Conservation (phyloP, 1,140 invertebrate genomes). For the Nomia melanderi region DNA sequence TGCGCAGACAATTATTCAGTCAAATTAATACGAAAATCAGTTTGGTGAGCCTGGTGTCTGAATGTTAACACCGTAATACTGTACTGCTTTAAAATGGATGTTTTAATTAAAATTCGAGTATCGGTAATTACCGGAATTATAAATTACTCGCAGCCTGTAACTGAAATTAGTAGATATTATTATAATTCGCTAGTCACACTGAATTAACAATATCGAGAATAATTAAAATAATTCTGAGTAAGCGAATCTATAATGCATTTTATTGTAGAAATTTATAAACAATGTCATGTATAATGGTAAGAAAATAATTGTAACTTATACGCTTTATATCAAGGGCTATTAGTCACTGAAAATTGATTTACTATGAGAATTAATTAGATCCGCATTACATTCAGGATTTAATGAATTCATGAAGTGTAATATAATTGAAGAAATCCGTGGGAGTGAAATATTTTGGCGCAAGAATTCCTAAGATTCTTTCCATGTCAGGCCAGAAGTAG, state of each 20-base stretch:
- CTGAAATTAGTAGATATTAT: too few species aligned
- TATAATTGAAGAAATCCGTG: too few species aligned
- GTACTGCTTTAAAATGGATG: conserved; percentile 7
- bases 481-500: neutral
- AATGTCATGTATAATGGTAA: too few species aligned
- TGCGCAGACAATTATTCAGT: conserved; percentile 26
- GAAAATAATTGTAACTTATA: too few species aligned
- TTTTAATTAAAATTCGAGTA: neutral
- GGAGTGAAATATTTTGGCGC: neutral
- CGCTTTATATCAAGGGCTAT: too few species aligned
- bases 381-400: neutral
- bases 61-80: conserved; percentile 29
- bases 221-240: too few species aligned
- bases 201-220: too few species aligned
- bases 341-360: too few species aligned
- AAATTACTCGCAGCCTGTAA: too few species aligned
- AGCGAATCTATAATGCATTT: too few species aligned
- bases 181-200: too few species aligned
- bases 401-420: neutral
- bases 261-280: too few species aligned
- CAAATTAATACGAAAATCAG: conserved; percentile 28
- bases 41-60: neutral
- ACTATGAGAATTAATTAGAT: neutral
- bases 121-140: neutral
- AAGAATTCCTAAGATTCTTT: conserved; percentile 23